Percentiles rank a stretch among this genome's conserved stretches.
These are phyloP conservation scores for Hassar affinis DNA, from an alignment of 2,113 vertebrate species.

Conservation along the genomic window DNA sequence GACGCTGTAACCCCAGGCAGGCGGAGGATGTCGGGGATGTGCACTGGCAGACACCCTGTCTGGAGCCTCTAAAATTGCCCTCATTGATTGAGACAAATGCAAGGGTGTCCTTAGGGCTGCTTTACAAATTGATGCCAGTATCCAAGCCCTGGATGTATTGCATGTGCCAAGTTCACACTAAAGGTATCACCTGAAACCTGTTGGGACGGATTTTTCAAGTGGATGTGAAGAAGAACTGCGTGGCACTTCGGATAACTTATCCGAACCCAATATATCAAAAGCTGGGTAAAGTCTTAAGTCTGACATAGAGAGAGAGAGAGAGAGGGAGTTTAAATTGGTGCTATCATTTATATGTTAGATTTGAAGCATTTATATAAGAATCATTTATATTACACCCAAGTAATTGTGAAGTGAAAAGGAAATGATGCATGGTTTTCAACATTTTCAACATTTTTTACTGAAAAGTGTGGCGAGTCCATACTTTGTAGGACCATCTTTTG, in stretches of 20 bases:
- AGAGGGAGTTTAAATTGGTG: background rate
- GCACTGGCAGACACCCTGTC: constrained; percentile 66
- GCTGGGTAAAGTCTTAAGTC: background rate
- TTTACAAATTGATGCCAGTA: constrained; percentile 64
- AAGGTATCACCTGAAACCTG: constrained; percentile 32
- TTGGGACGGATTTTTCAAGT: background rate
- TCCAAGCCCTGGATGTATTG: constrained; percentile 41
- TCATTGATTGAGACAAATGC: constrained; percentile 74
- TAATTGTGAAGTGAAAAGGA: too few relatives aligned
- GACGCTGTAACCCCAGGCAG: constrained; percentile 64
- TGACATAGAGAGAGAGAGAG: background rate
- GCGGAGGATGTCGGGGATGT: constrained; percentile 62
- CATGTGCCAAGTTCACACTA: constrained; percentile 53
- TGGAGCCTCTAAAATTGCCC: constrained; percentile 71
- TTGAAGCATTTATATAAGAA: too few relatives aligned
- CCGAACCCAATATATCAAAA: background rate
- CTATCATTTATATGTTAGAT: background rate
- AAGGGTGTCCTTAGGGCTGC: constrained; percentile 63
- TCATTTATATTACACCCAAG: too few relatives aligned
- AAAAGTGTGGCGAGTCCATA: too few relatives aligned
- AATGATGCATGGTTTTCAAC: too few relatives aligned
- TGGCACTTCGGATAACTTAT: background rate
- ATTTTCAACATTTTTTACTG: too few relatives aligned
- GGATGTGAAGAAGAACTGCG: background rate
- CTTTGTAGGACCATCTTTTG: too few relatives aligned